These are phyloP conservation scores for Callorhinus ursinus DNA, from an alignment of 2,113 vertebrate genomes.

Conservation along the genomic window DNA sequence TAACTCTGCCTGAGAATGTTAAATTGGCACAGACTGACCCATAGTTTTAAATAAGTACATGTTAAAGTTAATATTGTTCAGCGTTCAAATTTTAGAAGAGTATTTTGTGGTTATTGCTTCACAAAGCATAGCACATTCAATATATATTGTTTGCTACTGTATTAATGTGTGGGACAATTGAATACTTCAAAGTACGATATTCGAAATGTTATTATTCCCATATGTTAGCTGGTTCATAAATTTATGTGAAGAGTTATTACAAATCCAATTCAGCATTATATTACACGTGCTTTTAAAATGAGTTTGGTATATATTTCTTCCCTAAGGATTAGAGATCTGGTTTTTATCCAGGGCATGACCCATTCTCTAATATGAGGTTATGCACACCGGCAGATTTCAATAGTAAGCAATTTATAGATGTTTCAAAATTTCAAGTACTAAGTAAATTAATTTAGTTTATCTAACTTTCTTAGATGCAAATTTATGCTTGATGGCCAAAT, in stretches of 20 bases:
- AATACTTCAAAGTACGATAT: slow-evolving; percentile 25
- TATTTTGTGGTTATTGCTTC: neutral
- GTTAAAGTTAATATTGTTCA: slow-evolving; percentile 24
- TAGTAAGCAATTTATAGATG: slow-evolving; percentile 34
- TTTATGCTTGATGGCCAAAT: slow-evolving; percentile 31
- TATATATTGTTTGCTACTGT: slow-evolving; percentile 24
- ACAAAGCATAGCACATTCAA: neutral
- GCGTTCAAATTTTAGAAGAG: neutral
- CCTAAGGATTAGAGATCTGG: slow-evolving; percentile 18
- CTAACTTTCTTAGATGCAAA: neutral
- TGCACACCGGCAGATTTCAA: neutral
- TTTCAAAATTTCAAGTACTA: slow-evolving; percentile 24
- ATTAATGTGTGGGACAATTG: neutral
- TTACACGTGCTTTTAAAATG: slow-evolving; percentile 61
- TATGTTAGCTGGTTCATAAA: slow-evolving; percentile 70
- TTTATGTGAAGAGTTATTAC: slow-evolving; percentile 64
- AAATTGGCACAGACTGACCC: neutral
- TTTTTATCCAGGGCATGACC: neutral
- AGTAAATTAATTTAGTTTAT: slow-evolving; percentile 17
- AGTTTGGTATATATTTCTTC: slow-evolving; percentile 53
- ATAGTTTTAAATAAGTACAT: neutral
- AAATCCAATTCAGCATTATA: slow-evolving; percentile 58
- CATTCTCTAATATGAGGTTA: slow-evolving; percentile 6
- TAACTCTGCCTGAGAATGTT: neutral
- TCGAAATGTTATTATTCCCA: slow-evolving; percentile 59